Base-by-base conservation (phyloP, 2,113 vertebrate species). In the Tachuris rubrigastra region DNA sequence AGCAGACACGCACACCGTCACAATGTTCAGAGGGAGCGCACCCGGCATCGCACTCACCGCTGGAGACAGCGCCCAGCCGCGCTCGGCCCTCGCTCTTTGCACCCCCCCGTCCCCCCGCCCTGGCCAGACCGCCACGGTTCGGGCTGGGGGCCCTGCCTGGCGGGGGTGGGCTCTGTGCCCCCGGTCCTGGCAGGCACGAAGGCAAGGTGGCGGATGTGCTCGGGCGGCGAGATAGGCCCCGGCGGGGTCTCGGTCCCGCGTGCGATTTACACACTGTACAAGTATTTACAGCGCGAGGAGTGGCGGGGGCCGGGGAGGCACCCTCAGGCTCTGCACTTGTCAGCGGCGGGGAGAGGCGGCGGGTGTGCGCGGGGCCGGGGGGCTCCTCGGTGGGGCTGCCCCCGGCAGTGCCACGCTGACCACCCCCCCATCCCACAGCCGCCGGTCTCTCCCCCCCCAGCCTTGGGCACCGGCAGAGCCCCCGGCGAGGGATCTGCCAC, bases 1-100 rank as follows among this genome's bases (percentile, higher is more conserved):
- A 98, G 97, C 98, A 98, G 99, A 99, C 98, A 97, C 98, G 98
- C 98, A 99, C 98, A 98, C 98, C 96, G 97, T 99, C 98, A 99
- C 99, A 98, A 99, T 99, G 98, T 98, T 99, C 98, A 98, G 98
- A 98, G 98, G 98, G 98, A 98, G 98, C 98, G 98, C 98, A 96
- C 95, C 98, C 98, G 97, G 98, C 99, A 98, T 98, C 98, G 98
- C 98, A 98, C 98, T 98, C 98, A 98, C 98, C 98, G 98, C 98
- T 98, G 98, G 98, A 98, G 98, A 98, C 95, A 92, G 98, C 86
- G 90, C 98, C 97, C 72, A 92, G 98, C 98, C 97, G 96, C 97
- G 97, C 98, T 96, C 93, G 94, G 97, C 97, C 95, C 97, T 96
- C 96, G 39, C n/a, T 49, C 95, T 97, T 97, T 87, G 97, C 98